A percentile compares a stretch with the other conserved stretches of the same genome.
Evolutionary conservation across 2,888 invertebrate genomes (phyloP).

Genomic region (Drosophila trichaetosa): DNA sequence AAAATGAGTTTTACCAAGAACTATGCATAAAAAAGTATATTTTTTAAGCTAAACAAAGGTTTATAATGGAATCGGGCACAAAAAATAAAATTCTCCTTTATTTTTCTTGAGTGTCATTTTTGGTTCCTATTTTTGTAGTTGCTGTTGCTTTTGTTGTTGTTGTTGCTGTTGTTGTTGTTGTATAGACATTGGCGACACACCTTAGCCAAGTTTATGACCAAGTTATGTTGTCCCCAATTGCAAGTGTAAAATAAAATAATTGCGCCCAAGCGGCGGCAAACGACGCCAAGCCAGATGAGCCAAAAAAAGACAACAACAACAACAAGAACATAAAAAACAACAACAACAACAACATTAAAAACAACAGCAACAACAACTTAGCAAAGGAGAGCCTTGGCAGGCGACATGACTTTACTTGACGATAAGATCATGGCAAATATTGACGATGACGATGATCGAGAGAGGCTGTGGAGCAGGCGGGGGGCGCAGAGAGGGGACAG

Average conservation of each 20-base stretch:
- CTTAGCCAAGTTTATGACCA: conserved; percentile 49
- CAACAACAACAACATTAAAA: neutral
- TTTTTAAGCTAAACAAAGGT: no score
- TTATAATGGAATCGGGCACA: neutral
- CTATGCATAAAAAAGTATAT: no score
- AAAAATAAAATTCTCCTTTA: neutral
- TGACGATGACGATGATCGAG: conserved; percentile 43
- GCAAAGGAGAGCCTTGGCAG: conserved; percentile 65
- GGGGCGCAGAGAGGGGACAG: conserved; percentile 20
- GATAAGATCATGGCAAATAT: conserved; percentile 81
- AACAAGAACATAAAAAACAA: neutral
- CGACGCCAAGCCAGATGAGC: conserved; percentile 37
- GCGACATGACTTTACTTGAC: conserved; percentile 76
- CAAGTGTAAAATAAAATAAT: conserved; percentile 76
- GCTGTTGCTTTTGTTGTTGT: neutral
- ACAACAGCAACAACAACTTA: conserved; percentile 18
- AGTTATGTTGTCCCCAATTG: conserved; percentile 62
- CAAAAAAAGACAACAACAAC: conserved; percentile 17
- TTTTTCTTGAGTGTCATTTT: neutral
- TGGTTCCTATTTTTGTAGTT: neutral
- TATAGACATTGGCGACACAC: conserved; percentile 33
- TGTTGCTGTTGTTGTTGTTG: neutral
- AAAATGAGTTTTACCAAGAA: no score
- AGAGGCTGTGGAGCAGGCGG: conserved; percentile 4
- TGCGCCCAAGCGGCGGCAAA: conserved; percentile 69